These are phyloP conservation scores for Willisornis vidua DNA, from an alignment of 2,113 vertebrate genomes.

Conservation along the genomic window DNA sequence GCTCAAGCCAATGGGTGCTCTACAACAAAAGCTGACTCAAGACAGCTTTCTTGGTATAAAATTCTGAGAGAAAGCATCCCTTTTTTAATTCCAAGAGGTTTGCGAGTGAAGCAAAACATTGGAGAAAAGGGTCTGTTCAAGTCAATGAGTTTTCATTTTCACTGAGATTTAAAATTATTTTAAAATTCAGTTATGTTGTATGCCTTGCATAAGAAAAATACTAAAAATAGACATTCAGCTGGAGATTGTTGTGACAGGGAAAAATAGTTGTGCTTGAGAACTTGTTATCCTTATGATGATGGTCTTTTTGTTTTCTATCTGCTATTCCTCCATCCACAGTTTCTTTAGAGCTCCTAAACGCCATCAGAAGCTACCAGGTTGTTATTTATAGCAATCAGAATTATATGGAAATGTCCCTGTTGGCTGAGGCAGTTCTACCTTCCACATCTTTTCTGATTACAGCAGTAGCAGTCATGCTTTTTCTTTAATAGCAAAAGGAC, in stretches of 20 bases:
- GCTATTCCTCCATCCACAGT: accelerated
- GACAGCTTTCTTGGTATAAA: background rate
- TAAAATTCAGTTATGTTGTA: background rate
- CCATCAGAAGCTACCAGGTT: background rate
- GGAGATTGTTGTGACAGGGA: background rate
- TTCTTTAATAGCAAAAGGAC: background rate
- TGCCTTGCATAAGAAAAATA: background rate
- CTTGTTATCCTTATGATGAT: background rate
- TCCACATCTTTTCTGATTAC: background rate
- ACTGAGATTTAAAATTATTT: background rate
- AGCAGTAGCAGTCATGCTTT: background rate
- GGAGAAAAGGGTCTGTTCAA: background rate
- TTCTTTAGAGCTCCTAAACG: background rate
- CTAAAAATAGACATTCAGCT: background rate
- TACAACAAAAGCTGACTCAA: background rate
- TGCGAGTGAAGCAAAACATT: background rate
- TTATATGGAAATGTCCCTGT: background rate
- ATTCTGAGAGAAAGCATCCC: background rate
- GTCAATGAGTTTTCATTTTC: background rate
- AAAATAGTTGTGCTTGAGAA: background rate
- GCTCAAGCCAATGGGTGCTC: background rate
- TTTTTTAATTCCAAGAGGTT: background rate
- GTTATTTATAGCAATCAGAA: background rate
- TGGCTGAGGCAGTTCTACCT: background rate
- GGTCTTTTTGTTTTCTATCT: background rate